Conservation (phyloP, 1,140 invertebrate species). For the Brachionus rubens region DNA sequence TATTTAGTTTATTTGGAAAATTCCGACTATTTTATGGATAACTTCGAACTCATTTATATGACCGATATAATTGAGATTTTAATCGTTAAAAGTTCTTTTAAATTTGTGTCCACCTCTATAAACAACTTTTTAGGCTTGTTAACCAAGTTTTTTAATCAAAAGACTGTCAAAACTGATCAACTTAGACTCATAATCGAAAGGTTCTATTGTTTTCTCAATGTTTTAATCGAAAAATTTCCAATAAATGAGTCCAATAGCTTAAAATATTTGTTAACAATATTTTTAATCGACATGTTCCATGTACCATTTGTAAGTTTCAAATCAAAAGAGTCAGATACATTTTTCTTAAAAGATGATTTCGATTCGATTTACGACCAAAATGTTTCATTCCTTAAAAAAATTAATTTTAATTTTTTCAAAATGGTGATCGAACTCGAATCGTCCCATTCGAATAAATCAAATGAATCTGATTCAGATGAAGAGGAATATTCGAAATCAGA, state of each 20-base stretch:
- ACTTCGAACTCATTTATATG: background rate
- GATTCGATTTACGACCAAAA: background rate
- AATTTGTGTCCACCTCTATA: background rate
- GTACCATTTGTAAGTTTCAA: background rate
- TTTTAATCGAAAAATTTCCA: background rate
- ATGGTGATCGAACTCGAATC: background rate
- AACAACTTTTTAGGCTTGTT: background rate
- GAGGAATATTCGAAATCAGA: too few species aligned
- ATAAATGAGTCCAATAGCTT: background rate
- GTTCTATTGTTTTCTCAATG: background rate
- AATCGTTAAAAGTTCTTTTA: background rate
- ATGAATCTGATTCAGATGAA: too few species aligned
- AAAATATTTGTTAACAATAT: background rate
- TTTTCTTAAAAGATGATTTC: background rate
- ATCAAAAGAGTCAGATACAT: background rate
- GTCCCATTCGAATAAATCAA: background rate
- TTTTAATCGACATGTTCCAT: background rate
- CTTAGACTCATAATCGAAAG: background rate
- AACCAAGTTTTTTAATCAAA: background rate
- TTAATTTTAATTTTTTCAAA: background rate
- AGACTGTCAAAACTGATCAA: background rate
- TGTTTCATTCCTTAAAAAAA: background rate
- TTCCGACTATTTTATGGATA: background rate
- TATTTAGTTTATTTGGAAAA: constrained; percentile 35
- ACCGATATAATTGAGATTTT: background rate